phyloP scores from a whole-genome alignment of 1,140 invertebrate species.

The Lordiphosa clarofinis region DNA sequence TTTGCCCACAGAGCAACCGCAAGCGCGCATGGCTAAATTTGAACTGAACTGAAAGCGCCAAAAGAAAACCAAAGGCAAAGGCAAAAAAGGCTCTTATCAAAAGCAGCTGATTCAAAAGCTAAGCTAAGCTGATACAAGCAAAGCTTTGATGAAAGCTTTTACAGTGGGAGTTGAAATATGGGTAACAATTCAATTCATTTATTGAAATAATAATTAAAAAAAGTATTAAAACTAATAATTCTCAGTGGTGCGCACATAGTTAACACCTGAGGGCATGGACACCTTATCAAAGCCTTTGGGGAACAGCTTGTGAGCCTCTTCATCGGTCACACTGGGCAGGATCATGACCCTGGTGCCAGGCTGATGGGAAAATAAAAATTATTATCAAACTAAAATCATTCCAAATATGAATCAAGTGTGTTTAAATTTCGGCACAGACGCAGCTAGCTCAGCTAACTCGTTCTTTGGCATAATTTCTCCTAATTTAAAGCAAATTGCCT shows the following conservation, averaged over 20 bases:
- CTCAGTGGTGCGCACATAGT: slow-evolving; percentile 89
- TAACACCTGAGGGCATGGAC: slow-evolving; percentile 88
- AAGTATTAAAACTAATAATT: slow-evolving; percentile 81
- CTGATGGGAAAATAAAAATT: slow-evolving; percentile 75
- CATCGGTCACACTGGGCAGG: slow-evolving; percentile 85
- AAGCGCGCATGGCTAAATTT: slow-evolving; percentile 63
- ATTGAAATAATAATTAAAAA: too few relatives aligned
- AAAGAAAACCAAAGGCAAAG: slow-evolving; percentile 26
- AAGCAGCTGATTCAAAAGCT: slow-evolving; percentile 31
- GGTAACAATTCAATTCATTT: too few relatives aligned
- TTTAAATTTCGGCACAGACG: too few relatives aligned
- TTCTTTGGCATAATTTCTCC: too few relatives aligned
- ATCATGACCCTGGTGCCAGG: slow-evolving; percentile 91
- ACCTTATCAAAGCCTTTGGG: slow-evolving; percentile 86
- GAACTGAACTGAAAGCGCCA: slow-evolving; percentile 55
- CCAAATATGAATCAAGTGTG: too few relatives aligned
- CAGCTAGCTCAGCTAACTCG: too few relatives aligned
- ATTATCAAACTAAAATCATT: neutral
- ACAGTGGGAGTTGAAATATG: slow-evolving; percentile 3
- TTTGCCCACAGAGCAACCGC: slow-evolving; percentile 40
- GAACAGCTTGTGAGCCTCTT: slow-evolving; percentile 87
- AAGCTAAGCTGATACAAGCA: too few relatives aligned
- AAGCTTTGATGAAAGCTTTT: slow-evolving; percentile 11
- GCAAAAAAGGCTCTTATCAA: too few relatives aligned
- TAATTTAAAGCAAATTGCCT: too few relatives aligned